Conservation (phyloP, 2,888 invertebrate genomes). For the Macrophya alboannulata region DNA sequence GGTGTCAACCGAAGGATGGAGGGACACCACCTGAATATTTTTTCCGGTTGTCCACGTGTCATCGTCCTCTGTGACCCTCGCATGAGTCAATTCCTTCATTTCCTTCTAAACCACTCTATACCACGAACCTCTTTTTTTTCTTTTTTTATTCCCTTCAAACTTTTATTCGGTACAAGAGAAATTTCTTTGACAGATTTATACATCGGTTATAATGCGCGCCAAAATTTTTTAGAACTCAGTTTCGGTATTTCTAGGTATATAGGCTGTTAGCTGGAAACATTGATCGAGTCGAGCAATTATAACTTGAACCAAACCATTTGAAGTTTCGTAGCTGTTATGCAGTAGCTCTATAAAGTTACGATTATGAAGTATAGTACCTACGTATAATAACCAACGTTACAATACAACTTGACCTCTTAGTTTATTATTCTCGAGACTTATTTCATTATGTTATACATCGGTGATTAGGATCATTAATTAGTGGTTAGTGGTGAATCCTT, state of each 20-base stretch:
- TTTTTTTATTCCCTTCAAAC: background rate
- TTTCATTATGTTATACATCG: background rate
- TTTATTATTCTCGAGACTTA: background rate
- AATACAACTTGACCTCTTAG: constrained; percentile 5
- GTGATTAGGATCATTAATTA: background rate
- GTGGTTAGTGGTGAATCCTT: background rate
- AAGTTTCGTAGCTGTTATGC: background rate
- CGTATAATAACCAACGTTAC: background rate
- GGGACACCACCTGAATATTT: constrained; percentile 50
- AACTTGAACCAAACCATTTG: background rate
- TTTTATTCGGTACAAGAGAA: background rate
- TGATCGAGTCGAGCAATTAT: constrained; percentile 15
- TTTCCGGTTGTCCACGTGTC: constrained; percentile 39
- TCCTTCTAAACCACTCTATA: constrained; percentile 11
- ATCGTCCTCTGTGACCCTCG: constrained; percentile 19
- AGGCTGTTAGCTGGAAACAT: background rate
- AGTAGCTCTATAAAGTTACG: background rate
- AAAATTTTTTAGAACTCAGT: background rate
- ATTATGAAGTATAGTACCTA: background rate
- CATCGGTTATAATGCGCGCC: background rate
- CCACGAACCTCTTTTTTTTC: background rate
- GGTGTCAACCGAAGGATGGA: constrained; percentile 8
- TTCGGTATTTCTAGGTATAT: background rate
- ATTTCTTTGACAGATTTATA: background rate
- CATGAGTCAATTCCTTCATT: constrained; percentile 21